Conservation (phyloP, 2,797 vertebrate species). For the Peromyscus eremicus region DNA sequence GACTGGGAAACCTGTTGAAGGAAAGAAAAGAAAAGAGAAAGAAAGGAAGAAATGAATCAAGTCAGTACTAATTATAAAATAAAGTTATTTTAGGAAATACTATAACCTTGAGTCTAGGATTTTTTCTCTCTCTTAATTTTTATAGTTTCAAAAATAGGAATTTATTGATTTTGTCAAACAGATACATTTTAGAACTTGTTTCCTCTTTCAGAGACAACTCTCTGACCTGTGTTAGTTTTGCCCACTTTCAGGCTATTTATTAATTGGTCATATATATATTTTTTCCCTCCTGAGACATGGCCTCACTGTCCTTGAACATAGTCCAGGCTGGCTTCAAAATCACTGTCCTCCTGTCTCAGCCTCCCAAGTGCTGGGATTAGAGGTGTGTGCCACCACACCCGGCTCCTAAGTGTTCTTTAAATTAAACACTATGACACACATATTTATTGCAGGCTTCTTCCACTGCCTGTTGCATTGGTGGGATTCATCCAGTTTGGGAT, state of each 20-base stretch:
- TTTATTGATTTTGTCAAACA: conserved; percentile 14
- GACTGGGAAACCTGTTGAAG: neutral
- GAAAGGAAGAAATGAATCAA: neutral
- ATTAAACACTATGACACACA: neutral
- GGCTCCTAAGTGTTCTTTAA: neutral
- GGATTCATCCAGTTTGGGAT: neutral
- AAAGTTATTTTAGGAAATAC: neutral
- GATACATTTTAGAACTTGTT: neutral
- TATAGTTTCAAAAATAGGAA: neutral
- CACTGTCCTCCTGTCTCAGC: neutral
- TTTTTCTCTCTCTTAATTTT: neutral
- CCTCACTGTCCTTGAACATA: neutral
- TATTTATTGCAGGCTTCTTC: neutral
- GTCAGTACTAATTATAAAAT: neutral
- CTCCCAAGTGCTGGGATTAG: neutral
- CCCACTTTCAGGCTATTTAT: neutral
- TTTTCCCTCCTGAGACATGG: neutral
- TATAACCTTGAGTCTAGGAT: neutral
- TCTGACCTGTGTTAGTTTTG: neutral
- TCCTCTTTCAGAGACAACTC: neutral
- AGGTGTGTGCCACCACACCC: neutral
- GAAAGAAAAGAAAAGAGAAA: neutral
- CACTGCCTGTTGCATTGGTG: neutral
- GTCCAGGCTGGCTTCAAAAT: neutral
- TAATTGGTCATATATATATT: neutral